A percentile compares a stretch with the other conserved stretches of the same genome.
phyloP scores from a whole-genome alignment of 2,797 vertebrate species.

The Paratrypauchen microcephalus region DNA sequence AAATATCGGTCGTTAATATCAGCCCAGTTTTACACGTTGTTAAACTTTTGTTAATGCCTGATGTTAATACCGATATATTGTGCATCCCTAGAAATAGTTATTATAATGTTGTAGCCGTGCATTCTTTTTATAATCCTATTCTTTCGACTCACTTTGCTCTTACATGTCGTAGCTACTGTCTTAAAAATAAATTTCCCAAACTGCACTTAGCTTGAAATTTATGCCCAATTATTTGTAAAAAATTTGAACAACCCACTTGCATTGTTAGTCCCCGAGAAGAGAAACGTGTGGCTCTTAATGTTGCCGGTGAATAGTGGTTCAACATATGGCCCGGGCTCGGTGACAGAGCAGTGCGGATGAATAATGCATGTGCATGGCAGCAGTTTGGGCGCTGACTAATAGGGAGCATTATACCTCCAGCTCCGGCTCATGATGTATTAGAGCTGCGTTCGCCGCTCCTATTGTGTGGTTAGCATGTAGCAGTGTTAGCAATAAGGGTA shows the following conservation, averaged over 20 bases:
- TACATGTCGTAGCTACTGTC: neutral
- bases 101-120: neutral
- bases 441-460: conserved; percentile 15
- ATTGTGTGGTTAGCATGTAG: neutral
- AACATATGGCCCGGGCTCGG: conserved; percentile 46
- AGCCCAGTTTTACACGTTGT: too few species aligned
- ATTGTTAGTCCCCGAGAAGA: neutral
- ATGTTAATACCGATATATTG: too few species aligned
- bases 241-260: conserved; percentile 1
- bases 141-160: neutral
- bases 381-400: conserved; percentile 42
- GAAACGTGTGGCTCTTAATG: conserved; percentile 15
- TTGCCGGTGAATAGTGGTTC: conserved; percentile 39
- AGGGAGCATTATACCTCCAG: conserved; percentile 33
- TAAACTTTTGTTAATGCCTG: too few species aligned
- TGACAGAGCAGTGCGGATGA: conserved; percentile 35
- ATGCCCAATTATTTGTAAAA: neutral
- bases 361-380: conserved; percentile 44
- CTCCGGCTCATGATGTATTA: conserved; percentile 22
- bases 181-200: neutral
- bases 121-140: neutral
- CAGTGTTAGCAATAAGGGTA: conserved; percentile 7
- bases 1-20: too few species aligned
- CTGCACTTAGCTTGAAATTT: neutral
- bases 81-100: too few species aligned